These are phyloP conservation scores for Onychostoma macrolepis DNA, from an alignment of 2,113 vertebrate genomes.

Conservation along the genomic window DNA sequence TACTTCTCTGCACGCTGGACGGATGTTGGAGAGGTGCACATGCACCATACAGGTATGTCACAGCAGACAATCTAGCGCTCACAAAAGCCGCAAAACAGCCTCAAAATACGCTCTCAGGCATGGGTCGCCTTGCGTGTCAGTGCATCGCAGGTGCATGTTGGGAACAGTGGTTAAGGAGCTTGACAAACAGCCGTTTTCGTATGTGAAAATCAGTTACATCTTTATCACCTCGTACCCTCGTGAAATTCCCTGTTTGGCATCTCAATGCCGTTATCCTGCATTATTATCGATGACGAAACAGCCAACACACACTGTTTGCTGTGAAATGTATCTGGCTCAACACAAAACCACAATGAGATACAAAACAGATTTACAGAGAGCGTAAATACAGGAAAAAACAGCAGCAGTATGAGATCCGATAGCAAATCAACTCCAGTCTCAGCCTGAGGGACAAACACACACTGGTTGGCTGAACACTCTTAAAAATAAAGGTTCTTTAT, in stretches of 20 bases:
- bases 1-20: slow-evolving; percentile 59
- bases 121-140: slow-evolving; percentile 18
- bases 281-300: not conserved
- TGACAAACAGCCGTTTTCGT: slow-evolving; percentile 33
- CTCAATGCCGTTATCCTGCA: not conserved
- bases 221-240: slow-evolving; percentile 3
- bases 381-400: not conserved
- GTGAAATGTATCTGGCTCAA: slow-evolving; percentile 26
- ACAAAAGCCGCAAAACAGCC: slow-evolving; percentile 48
- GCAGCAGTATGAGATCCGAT: slow-evolving; percentile 4
- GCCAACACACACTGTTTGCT: not conserved
- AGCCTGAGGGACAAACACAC: slow-evolving; percentile 14
- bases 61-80: slow-evolving; percentile 28
- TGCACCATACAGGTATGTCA: slow-evolving; percentile 57
- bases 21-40: slow-evolving; percentile 56
- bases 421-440: slow-evolving; percentile 26
- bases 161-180: slow-evolving; percentile 53
- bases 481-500: not conserved
- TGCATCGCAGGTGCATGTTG: slow-evolving; percentile 48
- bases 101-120: slow-evolving; percentile 33
- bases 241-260: slow-evolving; percentile 11
- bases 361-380: slow-evolving; percentile 29
- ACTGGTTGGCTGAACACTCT: not conserved
- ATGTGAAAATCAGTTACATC: slow-evolving; percentile 29
- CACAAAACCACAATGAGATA: slow-evolving; percentile 27